These are phyloP conservation scores for Dendrolimus pini DNA, from an alignment of 2,888 invertebrate species.

Conservation along the genomic window DNA sequence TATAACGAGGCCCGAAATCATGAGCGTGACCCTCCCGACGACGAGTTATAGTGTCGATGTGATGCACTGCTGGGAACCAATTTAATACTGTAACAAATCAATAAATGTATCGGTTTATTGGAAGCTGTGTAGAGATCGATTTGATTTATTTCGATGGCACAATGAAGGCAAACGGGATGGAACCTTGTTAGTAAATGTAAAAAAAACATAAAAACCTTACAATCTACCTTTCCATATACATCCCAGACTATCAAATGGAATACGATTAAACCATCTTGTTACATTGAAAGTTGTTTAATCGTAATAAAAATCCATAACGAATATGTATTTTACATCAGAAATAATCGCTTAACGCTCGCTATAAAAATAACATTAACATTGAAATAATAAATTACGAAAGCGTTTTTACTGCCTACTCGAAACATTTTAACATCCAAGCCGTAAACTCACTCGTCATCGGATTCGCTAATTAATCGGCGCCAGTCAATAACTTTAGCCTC, in stretches of 20 bases:
- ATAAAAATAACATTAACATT: conserved; percentile 31
- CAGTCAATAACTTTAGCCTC: conserved; percentile 51
- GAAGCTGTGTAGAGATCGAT: conserved; percentile 71
- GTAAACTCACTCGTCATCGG: conserved; percentile 53
- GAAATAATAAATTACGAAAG: conserved; percentile 37
- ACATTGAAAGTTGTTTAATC: conserved; percentile 4
- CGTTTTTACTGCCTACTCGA: conserved; percentile 38
- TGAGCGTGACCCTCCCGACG: conserved; percentile 41
- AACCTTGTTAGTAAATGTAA: conserved; percentile 73
- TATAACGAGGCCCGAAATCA: conserved; percentile 36
- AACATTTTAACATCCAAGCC: conserved; percentile 48
- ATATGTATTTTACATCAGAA: conserved; percentile 6
- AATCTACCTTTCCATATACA: conserved; percentile 1
- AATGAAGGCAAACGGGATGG: conserved; percentile 54
- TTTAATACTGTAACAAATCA: conserved; percentile 75
- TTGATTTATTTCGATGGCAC: conserved; percentile 67
- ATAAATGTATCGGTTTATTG: conserved; percentile 76
- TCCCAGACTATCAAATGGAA: neutral
- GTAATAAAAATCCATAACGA: conserved; percentile 2
- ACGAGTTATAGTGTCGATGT: conserved; percentile 41
- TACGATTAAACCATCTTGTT: conserved; percentile 1
- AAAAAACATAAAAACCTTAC: conserved; percentile 31
- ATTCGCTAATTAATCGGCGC: conserved; percentile 71
- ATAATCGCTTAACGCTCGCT: conserved; percentile 18
- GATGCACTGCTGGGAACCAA: conserved; percentile 71